Base-by-base conservation (phyloP, 1,140 invertebrate genomes). In the Thrips palmi region DNA sequence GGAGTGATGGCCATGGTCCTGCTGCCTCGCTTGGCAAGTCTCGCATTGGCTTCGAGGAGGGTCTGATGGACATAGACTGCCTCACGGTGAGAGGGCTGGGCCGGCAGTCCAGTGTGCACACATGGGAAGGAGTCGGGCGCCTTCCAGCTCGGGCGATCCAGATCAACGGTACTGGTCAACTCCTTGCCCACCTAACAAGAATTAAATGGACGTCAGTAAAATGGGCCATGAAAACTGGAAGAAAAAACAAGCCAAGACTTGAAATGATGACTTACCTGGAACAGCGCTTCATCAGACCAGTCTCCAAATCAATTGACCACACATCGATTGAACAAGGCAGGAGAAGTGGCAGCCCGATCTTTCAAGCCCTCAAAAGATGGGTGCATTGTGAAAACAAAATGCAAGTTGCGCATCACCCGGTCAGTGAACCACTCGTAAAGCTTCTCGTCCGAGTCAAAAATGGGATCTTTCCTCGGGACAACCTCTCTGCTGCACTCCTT, bases 311-410 rank as follows among this genome's bases (percentile, higher is more conserved):
- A 99, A 59, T 99, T 98, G 25, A 99, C 68, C 1, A 99, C 96
- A 63, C 96, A 99, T 56, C 94, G 74, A 66, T 99, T 99, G 67
- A 99, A 99, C 14, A 99, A 64, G 17, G 96, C 96, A 36, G 96
- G 96, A 2, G 93, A 98, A 0, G 96, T 99, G 2, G 94, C 86
- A 2, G 96, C 94, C 41, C 93, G 68, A 62, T 97, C 94, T 58
- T 98, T 97, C 3, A 99, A 65, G 0, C 93, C 96, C 56, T 98
- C 91, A 0, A 88, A 87, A 3, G 85, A 93, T 7, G 96, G 96
- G 65, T 99, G 99, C 96, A 99, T 99, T 1, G 96, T 99, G 56
- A 99, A 99, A 7, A 99, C 94, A 18, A 99, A 94, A 57, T 99
- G 96, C 2, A 99, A 66, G 62, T 99, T 99, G 44, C 82, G 78